Evolutionary conservation across 2,113 vertebrate genomes (phyloP), one percentile per base, ranked within the genome.

Genomic region (Phalacrocorax carbo): DNA sequence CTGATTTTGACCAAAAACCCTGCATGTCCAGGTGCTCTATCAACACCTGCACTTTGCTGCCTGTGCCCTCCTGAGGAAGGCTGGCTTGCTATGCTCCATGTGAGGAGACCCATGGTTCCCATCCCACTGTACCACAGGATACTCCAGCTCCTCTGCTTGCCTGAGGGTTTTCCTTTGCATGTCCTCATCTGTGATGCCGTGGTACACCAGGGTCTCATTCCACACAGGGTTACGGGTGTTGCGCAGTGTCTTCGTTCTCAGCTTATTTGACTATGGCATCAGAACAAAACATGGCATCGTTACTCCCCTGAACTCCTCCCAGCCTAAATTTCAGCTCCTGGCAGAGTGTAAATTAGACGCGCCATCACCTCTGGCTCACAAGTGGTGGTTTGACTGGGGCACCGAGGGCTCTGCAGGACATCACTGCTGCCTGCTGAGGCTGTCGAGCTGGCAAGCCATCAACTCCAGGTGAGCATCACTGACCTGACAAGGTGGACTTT

Each of bases 131-230:
- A 5, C 40, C 4, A 2, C 0, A 3, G 46, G 38, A 34, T 1
- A 15, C 30, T 49, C 3, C 42, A 16, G 65, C 27, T 77, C 42
- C 34, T 5, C 21, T 13, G 2, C 90, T 49, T 46, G 98, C 99
- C 99, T 99, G 94, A 99, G 99, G 11, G 99, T 99, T 97, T 99
- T 99, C 72, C 99, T 98, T 94, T 99, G 99, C 99, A 99, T 99
- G 98, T 99, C 99, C 65, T 99, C 99, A 1, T 99, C 99, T 0
- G 99, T 99, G 96, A 99, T 98, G 94, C 99, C 99, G 0, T 99
- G 99, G 78, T 99, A 99, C 66, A 99, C 98, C 51, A 99, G 98
- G 0, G 98, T 99, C 97, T 99, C 99, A 0, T 99, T 99, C 99
- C 99, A 99, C 65, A 97, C 36, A 0, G 99, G 99, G 95, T 99